Evolutionary conservation across 2,888 invertebrate species (phyloP), one percentile per base, ranked within the genome.

Genomic region (Tachystola acroxantha): DNA sequence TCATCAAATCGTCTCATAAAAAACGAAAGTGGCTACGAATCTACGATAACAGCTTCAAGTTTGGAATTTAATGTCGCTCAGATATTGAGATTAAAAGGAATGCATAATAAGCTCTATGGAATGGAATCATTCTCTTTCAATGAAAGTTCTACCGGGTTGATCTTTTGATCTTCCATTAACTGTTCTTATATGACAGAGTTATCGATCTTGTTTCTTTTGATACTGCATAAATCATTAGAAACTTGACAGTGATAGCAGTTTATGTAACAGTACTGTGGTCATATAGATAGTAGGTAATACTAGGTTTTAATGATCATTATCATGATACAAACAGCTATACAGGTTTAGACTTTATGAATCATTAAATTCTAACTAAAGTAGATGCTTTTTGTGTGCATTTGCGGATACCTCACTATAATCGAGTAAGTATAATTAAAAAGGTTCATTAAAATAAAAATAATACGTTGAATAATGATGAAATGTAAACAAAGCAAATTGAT

Each of bases 191-290:
- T 6, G 27, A 27, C 27, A 27, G 11, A 11, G 11, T 12, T 27
- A 12, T 12, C 10, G 27, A 27, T 27, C 27, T 27, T 11, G 6
- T 29, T 29, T 29, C 29, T 29, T 29, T 13, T n/a, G 29, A 29
- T n/a, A 14, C 14, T 14, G 9, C 13, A 29, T 29, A 14, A 29
- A 29, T 29, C 29, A 14, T 29, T 26, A n/a, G 9, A 29, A 29
- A 14, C 6, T 29, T 14, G 29, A 9, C 29, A 10, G 16, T 7
- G 6, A 7, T 7, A 11, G n/a, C 11, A 6, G 2, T 11, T 27
- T 27, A 11, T 11, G 6, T 27, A 26, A 26, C 16, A 16, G 16
- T 16, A n/a, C n/a, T n/a, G n/a, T n/a, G n/a, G n/a, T n/a, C n/a
- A n/a, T n/a, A n/a, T n/a, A n/a, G n/a, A n/a, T n/a, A n/a, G n/a